Conservation (phyloP, 2,888 invertebrate genomes). For the Pherbina coryleti region DNA sequence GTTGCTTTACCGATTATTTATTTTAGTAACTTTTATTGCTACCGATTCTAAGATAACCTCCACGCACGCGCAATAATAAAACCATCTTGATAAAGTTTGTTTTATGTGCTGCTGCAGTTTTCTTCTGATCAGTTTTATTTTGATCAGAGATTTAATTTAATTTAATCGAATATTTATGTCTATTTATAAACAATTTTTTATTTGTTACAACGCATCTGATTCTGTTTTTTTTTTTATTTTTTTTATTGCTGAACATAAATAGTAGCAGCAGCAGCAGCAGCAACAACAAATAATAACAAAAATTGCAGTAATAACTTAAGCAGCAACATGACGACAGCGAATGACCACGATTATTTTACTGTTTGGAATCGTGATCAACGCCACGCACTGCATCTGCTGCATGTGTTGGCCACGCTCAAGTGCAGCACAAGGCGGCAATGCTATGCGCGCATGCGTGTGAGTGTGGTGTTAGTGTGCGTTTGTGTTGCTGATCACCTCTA, state of each 20-base stretch:
- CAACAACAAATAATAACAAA: constrained; percentile 27
- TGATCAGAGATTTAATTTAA: too few relatives aligned
- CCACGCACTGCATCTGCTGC: too few relatives aligned
- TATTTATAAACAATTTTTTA: background rate
- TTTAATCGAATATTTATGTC: too few relatives aligned
- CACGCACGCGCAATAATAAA: too few relatives aligned
- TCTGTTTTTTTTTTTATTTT: too few relatives aligned
- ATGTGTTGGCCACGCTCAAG: too few relatives aligned
- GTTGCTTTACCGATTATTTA: too few relatives aligned
- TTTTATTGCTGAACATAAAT: constrained; percentile 34
- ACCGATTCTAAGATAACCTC: too few relatives aligned
- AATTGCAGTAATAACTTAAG: background rate
- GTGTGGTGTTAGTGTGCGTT: constrained; percentile 24
- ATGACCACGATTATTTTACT: constrained; percentile 6
- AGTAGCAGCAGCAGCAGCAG: constrained; percentile 1
- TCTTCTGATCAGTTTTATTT: background rate
- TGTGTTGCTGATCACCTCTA: constrained; percentile 2
- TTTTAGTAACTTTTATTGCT: too few relatives aligned
- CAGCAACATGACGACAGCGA: constrained; percentile 11
- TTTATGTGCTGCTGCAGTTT: background rate
- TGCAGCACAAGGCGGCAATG: background rate
- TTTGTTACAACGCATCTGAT: constrained; percentile 6
- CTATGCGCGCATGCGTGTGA: background rate
- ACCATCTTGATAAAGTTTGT: background rate
- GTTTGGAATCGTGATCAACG: constrained; percentile 14